Evolutionary conservation across 37 sponge, comb jelly and placozoan genomes (phyloP), one percentile per base, ranked within the genome.

Genomic region (Ephydatia muelleri): DNA sequence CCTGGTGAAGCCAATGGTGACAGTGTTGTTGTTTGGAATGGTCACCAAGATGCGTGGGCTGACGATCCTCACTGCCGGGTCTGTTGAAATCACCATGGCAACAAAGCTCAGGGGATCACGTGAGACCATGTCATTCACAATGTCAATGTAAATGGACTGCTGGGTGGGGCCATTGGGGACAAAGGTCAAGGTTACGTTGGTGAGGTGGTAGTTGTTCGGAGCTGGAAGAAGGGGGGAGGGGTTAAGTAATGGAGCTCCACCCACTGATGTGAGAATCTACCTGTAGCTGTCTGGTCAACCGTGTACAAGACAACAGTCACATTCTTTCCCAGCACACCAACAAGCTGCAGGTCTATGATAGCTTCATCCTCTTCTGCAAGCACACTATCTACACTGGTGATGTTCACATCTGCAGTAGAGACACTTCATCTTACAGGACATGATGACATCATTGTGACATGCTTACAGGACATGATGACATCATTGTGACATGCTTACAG

Each of bases 1-100:
- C 0, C 19, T 35, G 3, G 0, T 5, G 23, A 88, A 73, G 0
- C 89, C 80, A 66, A 88, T 83, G 19, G 49, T 40, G 32, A 74
- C 84, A 9, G 6, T 76, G 49, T 64, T 29, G 65, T 48, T 57
- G 19, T 57, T 39, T 36, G 76, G 38, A 19, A 57, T 57, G 57
- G 57, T 57, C 57, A 57, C 57, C 57, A 57, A 1, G 6, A 57
- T 57, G 19, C 16, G 57, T 14, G 14, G 6, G 19, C 0, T 5
- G 57, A 1, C 16, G 19, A 57, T 21, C 57, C 12, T 14, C 57
- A 57, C 57, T 57, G 57, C 57, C 9, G 57, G 57, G 16, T 57
- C 57, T 11, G 14, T 57, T 57, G 57, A 13, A 1, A 21, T 57
- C 9, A 57, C 57, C 57, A 57, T 14, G 57, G 16, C 57, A 57